Conservation (phyloP, 2,113 vertebrate genomes). For the Oryzias curvinotus region DNA sequence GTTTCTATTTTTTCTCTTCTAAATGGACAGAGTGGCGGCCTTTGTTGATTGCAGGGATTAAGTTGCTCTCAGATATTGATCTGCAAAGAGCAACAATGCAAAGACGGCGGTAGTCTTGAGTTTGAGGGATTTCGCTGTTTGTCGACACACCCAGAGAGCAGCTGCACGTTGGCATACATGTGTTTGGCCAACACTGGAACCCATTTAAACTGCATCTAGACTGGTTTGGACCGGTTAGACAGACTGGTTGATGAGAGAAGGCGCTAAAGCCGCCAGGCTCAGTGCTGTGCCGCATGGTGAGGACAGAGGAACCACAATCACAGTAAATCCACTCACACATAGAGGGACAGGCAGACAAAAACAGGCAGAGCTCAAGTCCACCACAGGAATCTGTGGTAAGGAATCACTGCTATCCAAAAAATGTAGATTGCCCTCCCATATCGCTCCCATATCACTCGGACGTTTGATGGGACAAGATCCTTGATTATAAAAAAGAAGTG, state of each 20-base stretch:
- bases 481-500: slow-evolving; percentile 45
- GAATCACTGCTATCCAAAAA: slow-evolving; percentile 69
- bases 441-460: slow-evolving; percentile 29
- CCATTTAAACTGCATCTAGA: slow-evolving; percentile 33
- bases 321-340: slow-evolving; percentile 64
- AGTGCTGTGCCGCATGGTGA: slow-evolving; percentile 53
- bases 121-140: slow-evolving; percentile 11
- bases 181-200: slow-evolving; percentile 20
- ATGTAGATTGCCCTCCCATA: slow-evolving; percentile 65
- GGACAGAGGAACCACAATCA: slow-evolving; percentile 61
- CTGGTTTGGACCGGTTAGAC: slow-evolving; percentile 56
- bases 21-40: slow-evolving; percentile 22
- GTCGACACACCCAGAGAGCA: slow-evolving; percentile 21
- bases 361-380: slow-evolving; percentile 59
- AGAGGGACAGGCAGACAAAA: slow-evolving; percentile 57
- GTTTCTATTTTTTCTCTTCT: slow-evolving; percentile 47
- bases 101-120: slow-evolving; percentile 20
- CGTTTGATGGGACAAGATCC: slow-evolving; percentile 38
- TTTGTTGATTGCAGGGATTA: slow-evolving; percentile 59
- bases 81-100: slow-evolving; percentile 21
- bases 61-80: slow-evolving; percentile 48
- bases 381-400: slow-evolving; percentile 79
- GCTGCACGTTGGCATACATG: slow-evolving; percentile 18
- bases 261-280: slow-evolving; percentile 69
- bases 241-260: slow-evolving; percentile 66